Conservation (phyloP, 2,113 vertebrate species). For the Mus spicilegus region DNA sequence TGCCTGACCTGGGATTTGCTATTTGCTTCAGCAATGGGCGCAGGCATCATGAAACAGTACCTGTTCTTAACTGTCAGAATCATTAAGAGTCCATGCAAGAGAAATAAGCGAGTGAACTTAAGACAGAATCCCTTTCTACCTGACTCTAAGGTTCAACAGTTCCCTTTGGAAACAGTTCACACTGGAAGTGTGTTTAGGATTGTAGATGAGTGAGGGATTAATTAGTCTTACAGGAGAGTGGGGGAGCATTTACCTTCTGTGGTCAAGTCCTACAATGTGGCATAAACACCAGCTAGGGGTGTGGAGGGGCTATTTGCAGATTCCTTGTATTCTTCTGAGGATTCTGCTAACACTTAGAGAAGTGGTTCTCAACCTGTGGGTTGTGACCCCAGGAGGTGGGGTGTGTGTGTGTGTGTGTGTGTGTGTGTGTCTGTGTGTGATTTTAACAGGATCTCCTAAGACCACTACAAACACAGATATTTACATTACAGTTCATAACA, state of each 20-base stretch:
- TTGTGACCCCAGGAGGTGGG: rapidly evolving
- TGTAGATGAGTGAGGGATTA: background rate
- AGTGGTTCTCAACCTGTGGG: background rate
- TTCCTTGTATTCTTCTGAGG: background rate
- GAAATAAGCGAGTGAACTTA: constrained; percentile 17
- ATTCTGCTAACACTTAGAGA: background rate
- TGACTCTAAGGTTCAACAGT: background rate
- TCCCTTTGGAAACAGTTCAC: background rate
- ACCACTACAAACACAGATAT: background rate
- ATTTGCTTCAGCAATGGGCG: background rate
- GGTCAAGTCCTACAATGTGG: background rate
- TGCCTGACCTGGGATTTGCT: background rate
- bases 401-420: too few species aligned
- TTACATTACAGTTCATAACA: background rate
- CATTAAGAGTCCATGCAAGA: background rate
- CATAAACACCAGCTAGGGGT: background rate
- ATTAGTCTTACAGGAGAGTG: background rate
- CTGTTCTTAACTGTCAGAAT: background rate
- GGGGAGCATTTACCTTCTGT: background rate
- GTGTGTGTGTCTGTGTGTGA: too few species aligned
- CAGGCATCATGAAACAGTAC: background rate
- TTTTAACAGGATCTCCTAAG: background rate
- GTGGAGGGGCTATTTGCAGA: background rate
- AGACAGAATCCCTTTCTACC: background rate
- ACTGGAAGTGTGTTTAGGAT: background rate